phyloP scores from a whole-genome alignment of 2,113 vertebrate genomes.

The Ovis aries region ARS-UI_Ramb_v3.0 NC_056054.1:189476501-189477000 shows the following conservation, averaged over 20 bases:
- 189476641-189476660: slow-evolving; percentile 9
- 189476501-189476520: background rate
- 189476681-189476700: background rate
- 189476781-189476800: background rate
- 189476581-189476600: background rate
- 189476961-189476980: background rate
- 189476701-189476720: background rate
- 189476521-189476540: background rate
- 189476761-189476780: background rate
- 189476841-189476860: background rate
- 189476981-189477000: slow-evolving; percentile 21
- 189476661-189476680: background rate
- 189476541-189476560: background rate
- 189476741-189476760: background rate
- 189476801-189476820: slow-evolving; percentile 26
- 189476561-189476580: background rate
- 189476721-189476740: background rate
- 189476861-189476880: background rate
- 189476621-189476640: background rate
- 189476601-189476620: background rate
- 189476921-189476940: background rate
- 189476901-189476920: slow-evolving; percentile 26
- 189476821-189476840: slow-evolving; percentile 18
- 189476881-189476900: slow-evolving; percentile 44
- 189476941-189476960: background rate